These are phyloP conservation scores for Drosophila monieri DNA, from an alignment of 2,888 invertebrate species.

Conservation along the genomic window DNA sequence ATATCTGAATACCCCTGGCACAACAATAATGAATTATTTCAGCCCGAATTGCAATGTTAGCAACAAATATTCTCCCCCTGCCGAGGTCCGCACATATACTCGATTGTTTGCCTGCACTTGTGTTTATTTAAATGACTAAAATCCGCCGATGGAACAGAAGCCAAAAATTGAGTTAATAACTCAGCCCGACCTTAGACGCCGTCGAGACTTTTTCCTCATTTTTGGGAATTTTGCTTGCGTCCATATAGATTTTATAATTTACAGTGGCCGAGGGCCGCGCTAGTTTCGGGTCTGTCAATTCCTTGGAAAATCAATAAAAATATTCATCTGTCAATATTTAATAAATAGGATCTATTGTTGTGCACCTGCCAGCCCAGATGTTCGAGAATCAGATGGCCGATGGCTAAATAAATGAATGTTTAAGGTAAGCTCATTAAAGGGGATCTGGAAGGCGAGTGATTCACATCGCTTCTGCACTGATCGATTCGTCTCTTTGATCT, in stretches of 20 bases:
- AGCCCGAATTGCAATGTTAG: slow-evolving; percentile 52
- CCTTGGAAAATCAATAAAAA: slow-evolving; percentile 38
- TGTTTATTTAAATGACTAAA: slow-evolving; percentile 69
- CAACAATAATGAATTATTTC: slow-evolving; percentile 52
- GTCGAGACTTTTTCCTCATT: slow-evolving; percentile 45
- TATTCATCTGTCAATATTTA: slow-evolving; percentile 28
- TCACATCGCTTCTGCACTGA: not conserved
- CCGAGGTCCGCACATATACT: not conserved
- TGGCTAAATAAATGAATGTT: not conserved
- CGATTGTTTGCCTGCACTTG: slow-evolving; percentile 33
- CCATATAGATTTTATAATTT: slow-evolving; percentile 48
- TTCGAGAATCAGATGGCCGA: slow-evolving; percentile 7
- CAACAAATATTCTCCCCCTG: slow-evolving; percentile 38
- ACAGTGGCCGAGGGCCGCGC: slow-evolving; percentile 41
- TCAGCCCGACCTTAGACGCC: slow-evolving; percentile 47
- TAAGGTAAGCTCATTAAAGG: not conserved
- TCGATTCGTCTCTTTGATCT: slow-evolving; percentile 11
- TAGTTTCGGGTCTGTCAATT: slow-evolving; percentile 36
- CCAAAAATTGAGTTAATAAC: slow-evolving; percentile 71
- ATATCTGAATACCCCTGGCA: slow-evolving; percentile 20
- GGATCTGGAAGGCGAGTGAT: not conserved
- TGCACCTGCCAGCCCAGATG: slow-evolving; percentile 1
- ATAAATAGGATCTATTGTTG: slow-evolving; percentile 31
- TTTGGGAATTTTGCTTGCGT: slow-evolving; percentile 51
- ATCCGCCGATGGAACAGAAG: slow-evolving; percentile 58